A percentile compares a stretch with the other conserved stretches of the same genome.
phyloP scores from a whole-genome alignment of 2,113 vertebrate genomes.

The Ailuropoda melanoleuca region DNA sequence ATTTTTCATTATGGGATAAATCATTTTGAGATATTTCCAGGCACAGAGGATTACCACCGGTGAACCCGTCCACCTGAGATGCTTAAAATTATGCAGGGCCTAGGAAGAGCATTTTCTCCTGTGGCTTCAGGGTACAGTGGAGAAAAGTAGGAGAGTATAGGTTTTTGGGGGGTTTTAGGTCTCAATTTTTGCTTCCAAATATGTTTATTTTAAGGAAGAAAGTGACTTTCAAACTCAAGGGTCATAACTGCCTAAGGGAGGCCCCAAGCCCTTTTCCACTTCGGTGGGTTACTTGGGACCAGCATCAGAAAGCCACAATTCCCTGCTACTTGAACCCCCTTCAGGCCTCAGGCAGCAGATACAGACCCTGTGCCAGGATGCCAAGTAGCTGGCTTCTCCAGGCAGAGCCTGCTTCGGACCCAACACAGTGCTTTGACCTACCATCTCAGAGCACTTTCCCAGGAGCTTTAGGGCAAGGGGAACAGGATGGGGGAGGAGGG shows the following conservation, averaged over 20 bases:
- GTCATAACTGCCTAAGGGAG: background rate
- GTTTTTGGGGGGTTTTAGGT: background rate
- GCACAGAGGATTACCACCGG: background rate
- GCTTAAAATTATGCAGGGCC: background rate
- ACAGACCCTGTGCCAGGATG: background rate
- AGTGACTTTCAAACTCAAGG: background rate
- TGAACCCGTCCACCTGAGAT: background rate
- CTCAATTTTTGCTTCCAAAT: slow-evolving; percentile 17
- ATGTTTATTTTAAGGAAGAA: slow-evolving; percentile 16
- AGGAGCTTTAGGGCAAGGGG: background rate
- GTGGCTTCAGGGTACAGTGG: background rate
- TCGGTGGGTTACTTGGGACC: background rate
- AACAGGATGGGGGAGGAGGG: no score
- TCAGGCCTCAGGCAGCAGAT: background rate
- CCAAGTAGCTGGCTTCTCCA: background rate
- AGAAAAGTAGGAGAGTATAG: background rate
- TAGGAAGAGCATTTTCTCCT: background rate
- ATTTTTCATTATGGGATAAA: background rate
- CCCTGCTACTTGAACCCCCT: background rate
- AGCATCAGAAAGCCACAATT: background rate
- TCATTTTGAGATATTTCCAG: background rate
- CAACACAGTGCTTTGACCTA: background rate
- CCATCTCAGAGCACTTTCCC: background rate
- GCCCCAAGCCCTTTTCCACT: background rate
- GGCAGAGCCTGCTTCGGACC: background rate